Conservation (phyloP, 2,113 vertebrate genomes). For the Odontesthes bonariensis region DNA sequence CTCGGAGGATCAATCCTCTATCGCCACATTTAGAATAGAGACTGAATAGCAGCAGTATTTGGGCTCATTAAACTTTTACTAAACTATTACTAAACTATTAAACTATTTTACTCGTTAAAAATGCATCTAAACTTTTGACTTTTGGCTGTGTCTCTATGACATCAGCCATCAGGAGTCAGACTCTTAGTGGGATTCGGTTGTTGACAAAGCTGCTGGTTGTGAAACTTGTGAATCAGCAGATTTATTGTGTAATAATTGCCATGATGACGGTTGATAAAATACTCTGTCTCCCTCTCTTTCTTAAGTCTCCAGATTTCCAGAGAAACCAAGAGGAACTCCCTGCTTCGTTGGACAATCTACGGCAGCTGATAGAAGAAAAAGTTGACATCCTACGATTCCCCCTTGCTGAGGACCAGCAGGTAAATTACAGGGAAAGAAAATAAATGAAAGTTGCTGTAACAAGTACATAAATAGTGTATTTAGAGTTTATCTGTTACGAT, state of each 20-base stretch:
- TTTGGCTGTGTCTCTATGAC: not conserved
- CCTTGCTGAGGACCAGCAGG: slow-evolving; percentile 53
- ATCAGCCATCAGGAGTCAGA: slow-evolving; percentile 3
- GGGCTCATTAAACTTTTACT: too few relatives aligned
- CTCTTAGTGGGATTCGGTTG: not conserved
- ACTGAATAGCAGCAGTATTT: too few relatives aligned
- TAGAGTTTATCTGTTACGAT: too few relatives aligned
- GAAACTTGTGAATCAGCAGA: slow-evolving; percentile 23
- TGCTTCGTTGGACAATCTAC: slow-evolving; percentile 51
- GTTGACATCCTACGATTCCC: slow-evolving; percentile 43
- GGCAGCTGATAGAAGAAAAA: slow-evolving; percentile 61
- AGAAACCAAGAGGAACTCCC: slow-evolving; percentile 35
- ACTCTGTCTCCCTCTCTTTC: slow-evolving; percentile 6
- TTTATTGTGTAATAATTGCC: slow-evolving; percentile 9
- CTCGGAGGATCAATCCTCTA: not conserved
- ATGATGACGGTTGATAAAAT: slow-evolving; percentile 18
- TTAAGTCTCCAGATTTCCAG: slow-evolving; percentile 44
- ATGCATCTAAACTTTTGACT: too few relatives aligned
- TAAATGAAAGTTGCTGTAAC: too few relatives aligned
- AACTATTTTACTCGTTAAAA: too few relatives aligned
- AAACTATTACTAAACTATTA: too few relatives aligned
- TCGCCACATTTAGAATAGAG: not conserved
- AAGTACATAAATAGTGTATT: too few relatives aligned
- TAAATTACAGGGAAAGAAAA: slow-evolving; percentile 22
- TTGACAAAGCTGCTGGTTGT: slow-evolving; percentile 30